Percentiles rank a stretch among this genome's conserved stretches.
Conservation (phyloP, 2,888 invertebrate genomes). For the Dryobotodes eremita region DNA sequence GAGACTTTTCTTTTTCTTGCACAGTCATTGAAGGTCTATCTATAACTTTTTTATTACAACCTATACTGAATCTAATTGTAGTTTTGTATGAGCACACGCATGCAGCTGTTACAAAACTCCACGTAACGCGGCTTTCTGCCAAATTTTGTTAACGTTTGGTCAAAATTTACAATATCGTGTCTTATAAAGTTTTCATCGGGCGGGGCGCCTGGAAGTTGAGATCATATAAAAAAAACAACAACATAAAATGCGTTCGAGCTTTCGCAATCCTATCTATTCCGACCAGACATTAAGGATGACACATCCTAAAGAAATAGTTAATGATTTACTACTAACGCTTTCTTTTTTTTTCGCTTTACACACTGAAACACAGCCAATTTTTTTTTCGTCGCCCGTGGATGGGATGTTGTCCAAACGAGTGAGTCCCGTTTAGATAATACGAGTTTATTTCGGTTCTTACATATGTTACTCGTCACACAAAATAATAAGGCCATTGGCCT, state of each 20-base stretch:
- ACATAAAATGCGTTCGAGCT: conserved; percentile 68
- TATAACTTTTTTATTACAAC: conserved; percentile 32
- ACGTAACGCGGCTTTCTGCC: conserved; percentile 64
- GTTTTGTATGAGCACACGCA: conserved; percentile 39
- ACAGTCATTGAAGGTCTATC: conserved; percentile 29
- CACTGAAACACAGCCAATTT: conserved; percentile 85
- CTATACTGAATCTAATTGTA: conserved; percentile 55
- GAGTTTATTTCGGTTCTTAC: conserved; percentile 87
- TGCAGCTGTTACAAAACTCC: conserved; percentile 66
- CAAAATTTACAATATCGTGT: conserved; percentile 60
- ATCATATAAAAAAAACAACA: conserved; percentile 70
- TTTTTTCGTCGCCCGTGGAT: conserved; percentile 77
- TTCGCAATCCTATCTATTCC: conserved; percentile 76
- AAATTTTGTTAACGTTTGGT: conserved; percentile 64
- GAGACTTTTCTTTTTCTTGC: not conserved
- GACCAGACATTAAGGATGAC: conserved; percentile 74
- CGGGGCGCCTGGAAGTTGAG: conserved; percentile 68
- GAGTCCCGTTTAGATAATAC: conserved; percentile 88
- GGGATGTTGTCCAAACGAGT: conserved; percentile 79
- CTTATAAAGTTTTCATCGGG: conserved; percentile 72
- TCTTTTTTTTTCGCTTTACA: conserved; percentile 72
- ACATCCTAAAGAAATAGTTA: conserved; percentile 80
- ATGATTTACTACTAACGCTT: conserved; percentile 79
- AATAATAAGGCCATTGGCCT: conserved; percentile 90
- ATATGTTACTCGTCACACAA: conserved; percentile 89